Conservation (phyloP, 2,888 invertebrate genomes). For the Sinodicranocentrus sp. region DNA sequence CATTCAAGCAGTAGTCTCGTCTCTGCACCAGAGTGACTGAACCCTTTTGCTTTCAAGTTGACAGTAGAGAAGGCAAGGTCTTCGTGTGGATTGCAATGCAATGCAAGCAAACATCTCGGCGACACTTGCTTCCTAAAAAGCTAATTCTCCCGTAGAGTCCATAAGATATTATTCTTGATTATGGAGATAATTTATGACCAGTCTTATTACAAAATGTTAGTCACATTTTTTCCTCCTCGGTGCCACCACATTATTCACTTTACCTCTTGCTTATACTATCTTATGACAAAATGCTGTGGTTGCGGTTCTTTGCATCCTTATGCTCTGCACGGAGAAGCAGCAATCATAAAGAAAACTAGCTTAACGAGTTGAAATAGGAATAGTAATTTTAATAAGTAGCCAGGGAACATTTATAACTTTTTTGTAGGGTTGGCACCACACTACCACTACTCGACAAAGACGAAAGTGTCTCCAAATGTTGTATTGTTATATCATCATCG, state of each 20-base stretch:
- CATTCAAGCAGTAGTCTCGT: not conserved
- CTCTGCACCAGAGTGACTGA: not conserved
- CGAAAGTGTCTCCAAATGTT: conserved; percentile 38
- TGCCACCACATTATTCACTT: conserved; percentile 6
- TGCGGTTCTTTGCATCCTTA: too few species aligned
- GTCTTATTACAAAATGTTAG: conserved; percentile 34
- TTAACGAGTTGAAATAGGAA: conserved; percentile 55
- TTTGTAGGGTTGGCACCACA: conserved; percentile 7
- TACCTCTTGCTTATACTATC: not conserved
- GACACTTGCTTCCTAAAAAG: conserved; percentile 33
- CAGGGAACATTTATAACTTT: conserved; percentile 35
- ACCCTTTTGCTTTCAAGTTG: conserved; percentile 11
- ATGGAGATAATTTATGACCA: conserved; percentile 45
- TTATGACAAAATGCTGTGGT: too few species aligned
- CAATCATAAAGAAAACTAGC: conserved; percentile 43
- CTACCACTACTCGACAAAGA: not conserved
- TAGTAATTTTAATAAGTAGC: conserved; percentile 24
- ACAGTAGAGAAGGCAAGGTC: conserved; percentile 6
- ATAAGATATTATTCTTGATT: conserved; percentile 58
- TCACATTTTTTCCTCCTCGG: conserved; percentile 18
- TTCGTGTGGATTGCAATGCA: not conserved
- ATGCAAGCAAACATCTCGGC: not conserved
- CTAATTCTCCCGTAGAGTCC: conserved; percentile 50
- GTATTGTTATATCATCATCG: not conserved
- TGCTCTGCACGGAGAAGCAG: too few species aligned